Conservation (phyloP, 1,140 invertebrate genomes). For the Brachionus paranguensis region DNA sequence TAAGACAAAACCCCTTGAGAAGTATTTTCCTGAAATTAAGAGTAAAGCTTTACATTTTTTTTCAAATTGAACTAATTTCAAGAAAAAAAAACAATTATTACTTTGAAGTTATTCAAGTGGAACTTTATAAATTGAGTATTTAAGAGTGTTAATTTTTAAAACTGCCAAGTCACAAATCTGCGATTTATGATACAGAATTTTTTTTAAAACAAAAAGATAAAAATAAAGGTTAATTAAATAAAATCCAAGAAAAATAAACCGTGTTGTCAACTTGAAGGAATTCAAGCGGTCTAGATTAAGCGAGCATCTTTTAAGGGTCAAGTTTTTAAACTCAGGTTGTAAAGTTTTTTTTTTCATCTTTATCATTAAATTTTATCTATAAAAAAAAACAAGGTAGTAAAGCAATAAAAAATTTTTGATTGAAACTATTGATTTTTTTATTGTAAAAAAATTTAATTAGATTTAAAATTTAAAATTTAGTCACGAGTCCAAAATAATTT, state of each 20-base stretch:
- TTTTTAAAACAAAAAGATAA: background rate
- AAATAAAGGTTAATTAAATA: background rate
- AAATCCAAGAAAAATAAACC: background rate
- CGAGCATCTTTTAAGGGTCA: background rate
- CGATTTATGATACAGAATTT: background rate
- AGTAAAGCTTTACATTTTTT: constrained; percentile 13
- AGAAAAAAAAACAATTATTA: constrained; percentile 6
- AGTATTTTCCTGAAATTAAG: constrained; percentile 14
- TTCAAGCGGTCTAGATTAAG: background rate
- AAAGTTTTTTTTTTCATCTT: constrained; percentile 4
- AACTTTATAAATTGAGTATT: constrained; percentile 19
- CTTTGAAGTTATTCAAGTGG: constrained; percentile 32
- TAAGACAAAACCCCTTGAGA: background rate
- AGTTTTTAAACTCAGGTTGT: background rate
- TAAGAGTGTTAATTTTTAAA: background rate
- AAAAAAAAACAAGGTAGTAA: constrained; percentile 12
- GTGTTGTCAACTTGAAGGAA: background rate
- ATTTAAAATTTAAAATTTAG: background rate
- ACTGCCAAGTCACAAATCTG: background rate
- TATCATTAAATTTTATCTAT: background rate
- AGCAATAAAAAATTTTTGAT: background rate
- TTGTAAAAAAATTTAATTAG: background rate
- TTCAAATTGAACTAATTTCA: constrained; percentile 1
- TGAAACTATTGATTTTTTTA: background rate
- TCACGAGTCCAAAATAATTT: background rate